Evolutionary conservation across 2,797 vertebrate species (phyloP), one percentile per base, ranked within the genome.

Genomic region (Enteromius treurensis): DNA sequence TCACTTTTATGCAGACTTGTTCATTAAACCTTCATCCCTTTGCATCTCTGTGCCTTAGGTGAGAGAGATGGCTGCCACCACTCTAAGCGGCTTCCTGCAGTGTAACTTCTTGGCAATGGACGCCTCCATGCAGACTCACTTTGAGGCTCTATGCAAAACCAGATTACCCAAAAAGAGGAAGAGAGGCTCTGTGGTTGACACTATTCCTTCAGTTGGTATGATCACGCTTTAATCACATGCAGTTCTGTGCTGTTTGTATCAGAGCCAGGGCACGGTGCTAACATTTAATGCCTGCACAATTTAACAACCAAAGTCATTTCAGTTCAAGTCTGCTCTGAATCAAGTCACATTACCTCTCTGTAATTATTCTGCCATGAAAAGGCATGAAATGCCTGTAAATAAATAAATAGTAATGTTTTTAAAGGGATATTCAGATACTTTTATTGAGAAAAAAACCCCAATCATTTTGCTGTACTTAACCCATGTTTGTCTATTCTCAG

Each of bases 21-120:
- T 64, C 49, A 82, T 62, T 71, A 62, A 60, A 82, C 58, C 64
- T 80, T 40, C 62, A 42, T 64, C 26, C 19, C 37, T 79, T 49
- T 71, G 60, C 11, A 17, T 81, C 15, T 9, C 21, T 85, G 45
- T 60, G 14, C 53, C n/a, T 0, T 77, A 99, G 98, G 97, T 99
- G 90, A 95, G 98, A 91, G 98, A 99, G 93, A 98, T 99, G 96
- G 98, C 98, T 42, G 96, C 96, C 86, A 99, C 97, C 88, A 99
- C 98, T 0, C 93, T 99, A 74, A 98, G 98, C 73, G 98, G 98
- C 76, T 94, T 99, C 82, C 92, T 99, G 81, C 98, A 99, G 91
- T 99, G 98, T 91, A 96, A 96, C 87, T 99, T 99, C 87, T 95
- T 99, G 88, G 94, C 92, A 23, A 97, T 99, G 95, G 97, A 99